Conservation (phyloP, 1,140 invertebrate genomes). For the Teleogryllus occipitalis region DNA sequence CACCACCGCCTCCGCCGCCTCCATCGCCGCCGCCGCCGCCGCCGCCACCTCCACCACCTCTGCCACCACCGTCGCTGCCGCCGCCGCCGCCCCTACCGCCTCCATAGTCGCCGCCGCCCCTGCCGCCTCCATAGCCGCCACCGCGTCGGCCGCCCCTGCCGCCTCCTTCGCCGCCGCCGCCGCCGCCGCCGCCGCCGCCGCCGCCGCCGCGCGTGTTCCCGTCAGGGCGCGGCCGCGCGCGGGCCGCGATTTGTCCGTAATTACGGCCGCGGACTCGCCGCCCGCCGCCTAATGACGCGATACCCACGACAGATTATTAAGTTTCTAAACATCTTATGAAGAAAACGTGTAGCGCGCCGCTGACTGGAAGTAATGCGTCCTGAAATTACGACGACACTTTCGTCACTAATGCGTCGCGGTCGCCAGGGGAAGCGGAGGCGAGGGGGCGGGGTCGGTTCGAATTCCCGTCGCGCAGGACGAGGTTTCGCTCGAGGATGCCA, state of each 20-base stretch:
- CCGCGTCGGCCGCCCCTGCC: no score
- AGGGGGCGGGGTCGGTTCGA: no score
- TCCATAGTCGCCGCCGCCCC: no score
- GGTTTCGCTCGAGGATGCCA: background rate
- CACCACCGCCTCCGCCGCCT: no score
- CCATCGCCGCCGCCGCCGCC: no score
- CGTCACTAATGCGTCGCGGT: constrained; percentile 2
- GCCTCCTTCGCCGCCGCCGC: no score
- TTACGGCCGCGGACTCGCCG: background rate
- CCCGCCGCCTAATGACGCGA: background rate
- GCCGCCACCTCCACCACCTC: no score
- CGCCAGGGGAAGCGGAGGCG: background rate
- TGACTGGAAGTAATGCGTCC: background rate
- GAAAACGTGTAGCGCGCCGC: background rate
- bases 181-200: no score
- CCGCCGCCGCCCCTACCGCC: no score
- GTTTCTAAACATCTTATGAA: background rate
- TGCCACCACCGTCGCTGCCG: no score
- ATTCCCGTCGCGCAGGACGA: background rate
- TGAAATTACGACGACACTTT: background rate
- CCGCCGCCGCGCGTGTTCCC: background rate
- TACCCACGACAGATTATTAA: background rate
- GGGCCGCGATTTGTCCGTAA: background rate
- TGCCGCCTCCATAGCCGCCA: no score
- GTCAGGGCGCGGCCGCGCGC: background rate